A percentile compares a stretch with the other conserved stretches of the same genome.
Evolutionary conservation across 2,113 vertebrate genomes (phyloP).

Genomic region (Scophthalmus maximus): DNA sequence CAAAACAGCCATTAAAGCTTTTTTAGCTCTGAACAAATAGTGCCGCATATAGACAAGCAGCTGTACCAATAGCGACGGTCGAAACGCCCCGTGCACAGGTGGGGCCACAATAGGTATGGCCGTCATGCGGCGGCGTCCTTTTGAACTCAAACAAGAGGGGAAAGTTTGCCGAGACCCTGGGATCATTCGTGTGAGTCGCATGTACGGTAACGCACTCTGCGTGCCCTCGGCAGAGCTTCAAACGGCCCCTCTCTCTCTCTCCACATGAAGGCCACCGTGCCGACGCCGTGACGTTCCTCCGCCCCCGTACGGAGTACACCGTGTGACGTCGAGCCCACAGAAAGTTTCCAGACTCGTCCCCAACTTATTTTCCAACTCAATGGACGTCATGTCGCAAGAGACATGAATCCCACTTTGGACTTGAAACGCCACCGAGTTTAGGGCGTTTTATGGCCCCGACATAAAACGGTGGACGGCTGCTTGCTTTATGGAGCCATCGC

Average conservation of each 20-base stretch:
- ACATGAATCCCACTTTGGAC: constrained; percentile 38
- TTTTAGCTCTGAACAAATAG: constrained; percentile 67
- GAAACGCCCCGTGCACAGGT: constrained; percentile 69
- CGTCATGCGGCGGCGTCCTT: constrained; percentile 54
- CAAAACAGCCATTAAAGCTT: constrained; percentile 54
- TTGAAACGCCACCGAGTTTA: constrained; percentile 52
- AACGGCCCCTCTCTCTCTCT: constrained; percentile 24
- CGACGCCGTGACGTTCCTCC: neutral
- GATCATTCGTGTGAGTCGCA: constrained; percentile 28
- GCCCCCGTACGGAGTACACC: neutral
- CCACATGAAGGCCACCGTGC: constrained; percentile 21
- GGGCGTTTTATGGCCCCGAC: constrained; percentile 44
- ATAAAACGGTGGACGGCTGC: constrained; percentile 59
- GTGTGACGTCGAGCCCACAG: neutral
- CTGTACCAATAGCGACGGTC: constrained; percentile 58
- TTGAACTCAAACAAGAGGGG: constrained; percentile 45
- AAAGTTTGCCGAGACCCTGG: constrained; percentile 38
- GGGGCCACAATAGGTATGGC: constrained; percentile 67
- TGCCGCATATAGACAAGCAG: constrained; percentile 63
- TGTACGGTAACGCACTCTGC: constrained; percentile 32
- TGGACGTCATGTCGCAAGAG: constrained; percentile 37
- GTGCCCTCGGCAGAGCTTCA: constrained; percentile 42
- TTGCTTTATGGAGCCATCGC: constrained; percentile 65
- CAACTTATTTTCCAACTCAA: constrained; percentile 9
- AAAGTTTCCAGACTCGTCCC: constrained; percentile 14